Conservation (phyloP, 2,888 invertebrate genomes). For the Seira musarum region DNA sequence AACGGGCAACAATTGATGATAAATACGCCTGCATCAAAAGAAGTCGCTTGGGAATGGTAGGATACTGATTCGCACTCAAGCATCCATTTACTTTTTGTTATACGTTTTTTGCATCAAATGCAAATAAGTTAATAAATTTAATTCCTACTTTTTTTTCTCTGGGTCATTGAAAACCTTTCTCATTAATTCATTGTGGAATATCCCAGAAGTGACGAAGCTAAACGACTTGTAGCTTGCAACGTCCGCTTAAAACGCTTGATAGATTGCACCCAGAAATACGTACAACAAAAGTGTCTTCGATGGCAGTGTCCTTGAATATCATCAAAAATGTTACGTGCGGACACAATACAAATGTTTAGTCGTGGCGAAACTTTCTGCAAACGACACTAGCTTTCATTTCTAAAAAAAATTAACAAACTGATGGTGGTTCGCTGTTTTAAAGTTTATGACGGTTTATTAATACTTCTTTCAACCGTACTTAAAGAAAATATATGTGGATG, state of each 20-base stretch:
- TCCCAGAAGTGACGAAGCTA: conserved; percentile 29
- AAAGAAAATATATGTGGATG: too few relatives aligned
- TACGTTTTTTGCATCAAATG: not conserved
- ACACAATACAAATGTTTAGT: not conserved
- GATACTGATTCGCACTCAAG: conserved; percentile 12
- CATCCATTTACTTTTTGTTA: not conserved
- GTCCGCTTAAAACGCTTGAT: too few relatives aligned
- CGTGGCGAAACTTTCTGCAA: conserved; percentile 1
- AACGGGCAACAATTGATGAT: too few relatives aligned
- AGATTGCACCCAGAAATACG: not conserved
- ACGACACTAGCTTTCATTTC: too few relatives aligned
- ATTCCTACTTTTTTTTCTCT: conserved; percentile 42
- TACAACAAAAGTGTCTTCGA: not conserved
- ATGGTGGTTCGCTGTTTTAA: not conserved
- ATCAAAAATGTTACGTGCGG: conserved; percentile 28
- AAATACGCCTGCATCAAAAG: too few relatives aligned
- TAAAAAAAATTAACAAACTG: too few relatives aligned
- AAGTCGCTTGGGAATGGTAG: too few relatives aligned
- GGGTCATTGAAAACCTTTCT: conserved; percentile 43
- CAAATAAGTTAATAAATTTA: conserved; percentile 4
- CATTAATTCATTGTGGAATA: conserved; percentile 26
- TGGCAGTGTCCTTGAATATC: conserved; percentile 23
- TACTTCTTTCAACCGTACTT: too few relatives aligned
- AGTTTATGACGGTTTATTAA: not conserved
- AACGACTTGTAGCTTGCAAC: not conserved